A percentile compares a stretch with the other conserved stretches of the same genome.
These are phyloP conservation scores for Netelia melanura DNA, from an alignment of 2,888 invertebrate genomes.

Conservation along the genomic window DNA sequence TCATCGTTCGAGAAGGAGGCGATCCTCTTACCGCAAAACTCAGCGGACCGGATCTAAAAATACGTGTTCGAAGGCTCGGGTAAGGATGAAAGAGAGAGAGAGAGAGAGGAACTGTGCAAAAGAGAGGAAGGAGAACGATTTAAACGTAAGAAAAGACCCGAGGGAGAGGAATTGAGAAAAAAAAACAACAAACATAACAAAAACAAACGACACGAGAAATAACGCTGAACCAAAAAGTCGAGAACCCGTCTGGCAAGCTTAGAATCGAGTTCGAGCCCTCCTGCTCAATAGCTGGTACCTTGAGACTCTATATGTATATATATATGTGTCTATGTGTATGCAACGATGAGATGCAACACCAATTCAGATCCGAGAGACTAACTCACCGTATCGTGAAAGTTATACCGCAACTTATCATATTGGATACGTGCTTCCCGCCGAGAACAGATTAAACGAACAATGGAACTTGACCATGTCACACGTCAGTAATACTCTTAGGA, in stretches of 20 bases:
- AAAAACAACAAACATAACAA: conserved; percentile 4
- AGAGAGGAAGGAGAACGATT: conserved; percentile 47
- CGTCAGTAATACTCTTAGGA: background rate
- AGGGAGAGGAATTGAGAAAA: conserved; percentile 8
- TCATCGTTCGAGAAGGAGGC: conserved; percentile 37
- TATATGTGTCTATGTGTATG: background rate
- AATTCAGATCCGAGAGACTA: conserved; percentile 16
- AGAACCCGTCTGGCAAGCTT: conserved; percentile 71
- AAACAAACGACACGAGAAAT: conserved; percentile 30
- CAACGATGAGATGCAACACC: background rate
- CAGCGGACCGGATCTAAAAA: conserved; percentile 70
- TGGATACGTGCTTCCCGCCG: background rate
- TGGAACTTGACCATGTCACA: conserved; percentile 14
- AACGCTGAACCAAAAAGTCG: conserved; percentile 52
- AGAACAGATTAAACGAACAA: conserved; percentile 50
- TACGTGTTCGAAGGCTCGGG: conserved; percentile 58
- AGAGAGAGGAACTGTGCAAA: conserved; percentile 50
- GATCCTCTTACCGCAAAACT: conserved; percentile 56
- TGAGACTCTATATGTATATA: conserved; percentile 23
- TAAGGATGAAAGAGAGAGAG: conserved; percentile 53
- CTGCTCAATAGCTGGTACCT: conserved; percentile 45
- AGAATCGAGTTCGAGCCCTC: conserved; percentile 57
- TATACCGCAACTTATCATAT: conserved; percentile 51
- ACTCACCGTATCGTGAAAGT: conserved; percentile 39
- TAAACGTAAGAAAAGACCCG: conserved; percentile 39